phyloP scores from a whole-genome alignment of 2,113 vertebrate species.

The Galemys pyrenaicus region DNA sequence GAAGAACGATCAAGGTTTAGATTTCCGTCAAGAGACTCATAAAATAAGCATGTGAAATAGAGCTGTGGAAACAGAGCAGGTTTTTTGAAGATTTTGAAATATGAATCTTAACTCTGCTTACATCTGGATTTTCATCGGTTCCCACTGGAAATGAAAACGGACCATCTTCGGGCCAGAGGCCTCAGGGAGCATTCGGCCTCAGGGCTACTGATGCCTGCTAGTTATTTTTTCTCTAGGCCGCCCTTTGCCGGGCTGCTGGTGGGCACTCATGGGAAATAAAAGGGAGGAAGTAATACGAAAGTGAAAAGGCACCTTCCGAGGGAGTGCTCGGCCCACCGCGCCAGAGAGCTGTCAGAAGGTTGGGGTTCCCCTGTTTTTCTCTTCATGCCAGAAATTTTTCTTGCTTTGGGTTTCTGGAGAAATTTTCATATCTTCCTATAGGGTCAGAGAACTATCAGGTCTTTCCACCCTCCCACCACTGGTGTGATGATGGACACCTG shows the following conservation, averaged over 20 bases:
- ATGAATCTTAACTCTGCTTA: slow-evolving; percentile 54
- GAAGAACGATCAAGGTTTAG: slow-evolving; percentile 84
- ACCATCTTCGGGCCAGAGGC: slow-evolving; percentile 18
- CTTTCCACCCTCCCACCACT: no score
- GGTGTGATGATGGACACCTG: no score
- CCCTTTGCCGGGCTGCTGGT: background rate
- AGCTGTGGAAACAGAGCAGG: slow-evolving; percentile 80
- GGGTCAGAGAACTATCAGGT: no score
- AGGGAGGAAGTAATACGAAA: background rate
- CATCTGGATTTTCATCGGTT: slow-evolving; percentile 61
- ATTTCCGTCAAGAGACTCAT: slow-evolving; percentile 84
- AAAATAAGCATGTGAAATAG: slow-evolving; percentile 82
- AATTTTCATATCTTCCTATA: slow-evolving; percentile 15
- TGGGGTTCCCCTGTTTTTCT: background rate
- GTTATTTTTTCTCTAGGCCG: background rate
- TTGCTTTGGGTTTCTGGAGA: background rate
- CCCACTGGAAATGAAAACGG: slow-evolving; percentile 33
- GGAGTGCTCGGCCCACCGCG: background rate
- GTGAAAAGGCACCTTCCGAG: no score
- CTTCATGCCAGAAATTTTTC: background rate
- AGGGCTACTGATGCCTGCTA: background rate
- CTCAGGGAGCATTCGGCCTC: slow-evolving; percentile 14
- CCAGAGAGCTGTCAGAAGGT: background rate
- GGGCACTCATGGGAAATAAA: background rate
- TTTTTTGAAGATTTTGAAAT: slow-evolving; percentile 76